Evolutionary conservation across 2,888 invertebrate species (phyloP), one percentile per base, ranked within the genome.

Genomic region (Xanthia togata): DNA sequence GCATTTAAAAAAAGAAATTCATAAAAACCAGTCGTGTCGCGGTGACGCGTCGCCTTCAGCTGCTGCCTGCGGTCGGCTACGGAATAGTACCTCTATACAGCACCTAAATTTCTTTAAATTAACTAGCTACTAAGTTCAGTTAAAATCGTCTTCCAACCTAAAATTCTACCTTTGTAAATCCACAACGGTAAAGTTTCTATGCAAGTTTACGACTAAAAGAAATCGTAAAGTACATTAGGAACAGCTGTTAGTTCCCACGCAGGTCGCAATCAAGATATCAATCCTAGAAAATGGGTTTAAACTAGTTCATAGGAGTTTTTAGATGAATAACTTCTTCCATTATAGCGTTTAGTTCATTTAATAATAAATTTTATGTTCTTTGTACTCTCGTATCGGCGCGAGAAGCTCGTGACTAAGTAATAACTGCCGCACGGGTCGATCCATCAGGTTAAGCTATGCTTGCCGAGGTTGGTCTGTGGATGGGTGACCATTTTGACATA

Each of bases 221-320:
- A 74, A 83, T 72, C 86, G 71, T 83, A 86, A 83, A 79, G 70
- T 77, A 65, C 69, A 84, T 87, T 47, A 70, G 71, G 38, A 73
- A 44, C 86, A 83, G 64, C 80, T 78, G 88, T 44, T 77, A 4
- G 60, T 72, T 88, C 72, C 64, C 86, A 88, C 70, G 65, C 79
- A 79, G 47, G 69, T 70, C 64, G 70, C 83, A 73, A 83, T 80
- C 88, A 88, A 87, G 86, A 87, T 86, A 87, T 87, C 86, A 86
- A 83, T 76, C 73, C 71, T 86, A 83, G 81, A 73, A 81, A 87
- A 86, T 78, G 31, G 77, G 78, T 83, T 88, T 76, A 68, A 86
- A 83, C 65, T 72, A 75, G 67, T 84, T 76, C 50, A 77, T 26
- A 35, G 55, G 3, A 55, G 50, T 57, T 81, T 50, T 9, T 68